phyloP scores from a whole-genome alignment of 2,113 vertebrate species.

The Silurus meridionalis region DNA sequence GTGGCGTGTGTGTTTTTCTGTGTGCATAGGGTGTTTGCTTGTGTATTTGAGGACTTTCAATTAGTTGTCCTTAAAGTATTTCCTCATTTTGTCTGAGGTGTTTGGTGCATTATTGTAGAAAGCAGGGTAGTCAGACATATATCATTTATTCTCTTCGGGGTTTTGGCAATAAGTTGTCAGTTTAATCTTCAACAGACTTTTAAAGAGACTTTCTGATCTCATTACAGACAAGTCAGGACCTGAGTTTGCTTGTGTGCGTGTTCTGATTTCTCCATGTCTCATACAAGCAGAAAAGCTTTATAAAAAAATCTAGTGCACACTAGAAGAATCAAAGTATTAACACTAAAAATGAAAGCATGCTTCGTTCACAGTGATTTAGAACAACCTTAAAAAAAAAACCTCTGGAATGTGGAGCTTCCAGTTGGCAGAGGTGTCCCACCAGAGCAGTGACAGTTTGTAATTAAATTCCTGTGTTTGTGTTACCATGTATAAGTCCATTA shows the following conservation, averaged over 20 bases:
- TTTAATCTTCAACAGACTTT: background rate
- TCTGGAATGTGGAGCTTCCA: background rate
- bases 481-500: background rate
- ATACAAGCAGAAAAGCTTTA: background rate
- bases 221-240: background rate
- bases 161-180: background rate
- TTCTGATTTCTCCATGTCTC: background rate
- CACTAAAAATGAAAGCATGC: background rate
- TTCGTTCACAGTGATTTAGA: background rate
- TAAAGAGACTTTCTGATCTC: background rate
- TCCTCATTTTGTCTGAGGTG: background rate
- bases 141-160: background rate
- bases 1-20: too few species aligned
- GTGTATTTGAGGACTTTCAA: too few species aligned
- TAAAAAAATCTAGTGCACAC: background rate
- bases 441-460: background rate
- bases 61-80: too few species aligned
- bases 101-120: background rate
- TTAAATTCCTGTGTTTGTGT: background rate
- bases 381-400: background rate
- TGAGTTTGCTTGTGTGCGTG: background rate
- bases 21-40: too few species aligned
- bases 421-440: background rate
- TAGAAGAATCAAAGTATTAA: background rate
- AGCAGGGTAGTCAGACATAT: background rate